These are phyloP conservation scores for Acipenser ruthenus DNA, from an alignment of 2,797 vertebrate genomes.

Conservation along the genomic window DNA sequence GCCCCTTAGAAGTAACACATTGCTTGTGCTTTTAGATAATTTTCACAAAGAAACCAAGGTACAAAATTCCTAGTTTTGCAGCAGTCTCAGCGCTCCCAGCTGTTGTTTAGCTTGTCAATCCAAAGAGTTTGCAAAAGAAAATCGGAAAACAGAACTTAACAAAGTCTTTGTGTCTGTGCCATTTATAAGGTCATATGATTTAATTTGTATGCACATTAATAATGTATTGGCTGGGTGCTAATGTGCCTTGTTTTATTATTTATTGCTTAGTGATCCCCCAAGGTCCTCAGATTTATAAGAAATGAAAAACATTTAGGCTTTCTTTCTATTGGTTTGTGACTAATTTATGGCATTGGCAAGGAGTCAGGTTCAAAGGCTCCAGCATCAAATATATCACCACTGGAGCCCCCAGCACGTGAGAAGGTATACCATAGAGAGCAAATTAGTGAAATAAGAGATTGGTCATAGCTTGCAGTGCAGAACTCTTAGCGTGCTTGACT, in stretches of 20 bases:
- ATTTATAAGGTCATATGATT: not conserved
- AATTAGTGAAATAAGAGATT: constrained; percentile 34
- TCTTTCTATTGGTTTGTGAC: constrained; percentile 43
- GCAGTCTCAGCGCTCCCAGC: not conserved
- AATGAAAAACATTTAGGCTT: constrained; percentile 37
- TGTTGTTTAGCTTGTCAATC: not conserved
- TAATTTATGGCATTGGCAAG: constrained; percentile 49
- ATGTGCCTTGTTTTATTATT: constrained; percentile 39
- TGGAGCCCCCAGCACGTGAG: constrained; percentile 21
- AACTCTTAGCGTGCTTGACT: not conserved
- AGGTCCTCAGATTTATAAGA: constrained; percentile 32
- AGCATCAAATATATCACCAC: constrained; percentile 41
- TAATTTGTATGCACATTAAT: constrained; percentile 35
- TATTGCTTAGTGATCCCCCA: constrained; percentile 32
- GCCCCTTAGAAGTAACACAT: not conserved
- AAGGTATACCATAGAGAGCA: constrained; percentile 24
- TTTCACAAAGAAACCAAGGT: not conserved
- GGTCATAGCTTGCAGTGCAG: constrained; percentile 16
- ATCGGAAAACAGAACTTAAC: not conserved
- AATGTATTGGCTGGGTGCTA: constrained; percentile 47
- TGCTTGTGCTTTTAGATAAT: not conserved
- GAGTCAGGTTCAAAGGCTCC: constrained; percentile 46
- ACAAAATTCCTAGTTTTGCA: not conserved
- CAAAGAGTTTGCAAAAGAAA: constrained; percentile 1
- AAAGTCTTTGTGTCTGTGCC: not conserved